Conservation (phyloP, 1,140 invertebrate species). For the Calliphora vicina region DNA sequence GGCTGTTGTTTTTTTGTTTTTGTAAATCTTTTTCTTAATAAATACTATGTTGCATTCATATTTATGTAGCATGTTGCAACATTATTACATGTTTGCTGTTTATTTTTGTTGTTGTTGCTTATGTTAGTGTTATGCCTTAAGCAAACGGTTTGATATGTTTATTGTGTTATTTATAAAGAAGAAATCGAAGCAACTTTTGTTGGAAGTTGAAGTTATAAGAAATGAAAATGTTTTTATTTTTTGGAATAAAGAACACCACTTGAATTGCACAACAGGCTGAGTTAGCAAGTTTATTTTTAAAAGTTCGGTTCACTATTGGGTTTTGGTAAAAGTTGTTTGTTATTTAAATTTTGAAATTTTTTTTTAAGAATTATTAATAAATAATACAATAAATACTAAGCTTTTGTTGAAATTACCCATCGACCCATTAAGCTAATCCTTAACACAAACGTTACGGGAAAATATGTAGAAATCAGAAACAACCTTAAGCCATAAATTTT, state of each 20-base stretch:
- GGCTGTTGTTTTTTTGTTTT: background rate
- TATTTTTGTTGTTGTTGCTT: background rate
- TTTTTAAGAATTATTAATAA: no score
- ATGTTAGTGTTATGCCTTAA: slow-evolving; percentile 12
- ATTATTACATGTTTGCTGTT: slow-evolving; percentile 29
- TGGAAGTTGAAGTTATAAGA: no score
- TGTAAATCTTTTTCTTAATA: background rate
- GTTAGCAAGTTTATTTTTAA: background rate
- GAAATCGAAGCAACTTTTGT: no score
- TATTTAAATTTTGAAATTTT: no score
- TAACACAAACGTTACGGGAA: no score
- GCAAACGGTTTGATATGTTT: slow-evolving; percentile 4
- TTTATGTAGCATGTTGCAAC: slow-evolving; percentile 27
- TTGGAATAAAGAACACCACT: background rate
- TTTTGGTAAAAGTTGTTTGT: background rate
- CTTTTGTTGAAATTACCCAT: no score
- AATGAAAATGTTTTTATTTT: no score
- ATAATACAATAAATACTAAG: no score
- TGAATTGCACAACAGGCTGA: background rate
- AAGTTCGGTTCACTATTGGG: background rate
- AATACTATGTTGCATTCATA: background rate
- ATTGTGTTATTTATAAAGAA: background rate
- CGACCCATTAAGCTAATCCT: no score
- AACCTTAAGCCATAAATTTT: no score
- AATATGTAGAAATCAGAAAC: no score